phyloP scores from a whole-genome alignment of 35 echinoderm and acorn worm genomes.

The Ophiothrix spiculata region DNA sequence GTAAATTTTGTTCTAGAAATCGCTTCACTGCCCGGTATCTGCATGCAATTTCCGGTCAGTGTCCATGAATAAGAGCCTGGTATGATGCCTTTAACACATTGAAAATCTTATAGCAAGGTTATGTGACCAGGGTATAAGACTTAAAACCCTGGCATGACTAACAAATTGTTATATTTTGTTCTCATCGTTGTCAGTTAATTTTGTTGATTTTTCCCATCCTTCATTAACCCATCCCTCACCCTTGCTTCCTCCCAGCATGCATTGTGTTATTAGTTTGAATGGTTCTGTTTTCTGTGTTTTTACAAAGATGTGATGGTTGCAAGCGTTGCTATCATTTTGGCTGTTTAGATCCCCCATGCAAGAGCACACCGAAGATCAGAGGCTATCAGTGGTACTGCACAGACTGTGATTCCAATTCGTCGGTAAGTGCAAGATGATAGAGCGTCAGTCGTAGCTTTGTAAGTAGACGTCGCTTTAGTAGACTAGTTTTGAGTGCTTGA shows the following conservation, averaged over 20 bases:
- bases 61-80: too few relatives aligned
- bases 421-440: conserved; percentile 39
- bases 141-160: too few relatives aligned
- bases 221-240: neutral
- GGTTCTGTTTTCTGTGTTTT: neutral
- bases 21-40: too few relatives aligned
- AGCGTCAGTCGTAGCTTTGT: too few relatives aligned
- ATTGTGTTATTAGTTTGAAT: neutral
- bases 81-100: too few relatives aligned
- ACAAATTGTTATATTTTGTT: too few relatives aligned
- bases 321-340: conserved; percentile 79
- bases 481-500: too few relatives aligned
- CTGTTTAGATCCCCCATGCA: conserved; percentile 75
- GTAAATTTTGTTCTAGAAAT: too few relatives aligned
- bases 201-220: neutral
- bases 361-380: conserved; percentile 66
- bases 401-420: conserved; percentile 57
- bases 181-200: neutral
- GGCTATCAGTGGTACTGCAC: conserved; percentile 82
- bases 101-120: too few relatives aligned
- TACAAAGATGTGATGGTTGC: conserved; percentile 75
- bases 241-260: neutral
- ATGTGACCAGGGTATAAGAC: too few relatives aligned
- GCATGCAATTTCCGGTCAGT: too few relatives aligned
- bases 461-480: too few relatives aligned